Evolutionary conservation across 1,140 invertebrate species (phyloP).

Genomic region (Chrysopa pallens): DNA sequence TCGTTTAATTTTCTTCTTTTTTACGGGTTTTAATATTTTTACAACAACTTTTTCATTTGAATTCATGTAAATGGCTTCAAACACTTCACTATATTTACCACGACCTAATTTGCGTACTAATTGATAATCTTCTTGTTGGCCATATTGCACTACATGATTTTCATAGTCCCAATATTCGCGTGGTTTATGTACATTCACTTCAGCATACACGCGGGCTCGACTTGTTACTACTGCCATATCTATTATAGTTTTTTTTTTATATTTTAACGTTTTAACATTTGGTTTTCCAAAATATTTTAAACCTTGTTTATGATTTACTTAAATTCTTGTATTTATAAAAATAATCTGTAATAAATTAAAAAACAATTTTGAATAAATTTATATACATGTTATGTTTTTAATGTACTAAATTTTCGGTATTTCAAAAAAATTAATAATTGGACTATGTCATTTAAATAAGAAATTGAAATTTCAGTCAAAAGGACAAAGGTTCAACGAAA

Average conservation of each 20-base stretch:
- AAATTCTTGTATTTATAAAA: slow-evolving; percentile 3
- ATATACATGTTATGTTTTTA: too few relatives aligned
- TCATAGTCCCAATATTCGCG: slow-evolving; percentile 99
- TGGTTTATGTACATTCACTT: slow-evolving; percentile 92
- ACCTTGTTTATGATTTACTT: not conserved
- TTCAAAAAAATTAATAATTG: too few relatives aligned
- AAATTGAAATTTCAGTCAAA: too few relatives aligned
- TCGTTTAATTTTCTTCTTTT: slow-evolving; percentile 69
- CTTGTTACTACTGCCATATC: slow-evolving; percentile 55
- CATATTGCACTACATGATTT: slow-evolving; percentile 91
- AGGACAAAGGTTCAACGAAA: too few relatives aligned
- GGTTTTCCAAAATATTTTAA: not conserved
- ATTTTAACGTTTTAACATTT: not conserved
- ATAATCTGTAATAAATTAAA: slow-evolving; percentile 3
- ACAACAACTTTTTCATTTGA: slow-evolving; percentile 15
- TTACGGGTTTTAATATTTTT: slow-evolving; percentile 44
- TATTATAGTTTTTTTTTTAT: not conserved
- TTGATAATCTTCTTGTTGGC: slow-evolving; percentile 97
- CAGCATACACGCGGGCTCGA: slow-evolving; percentile 87
- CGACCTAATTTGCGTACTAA: slow-evolving; percentile 93
- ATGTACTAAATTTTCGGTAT: too few relatives aligned
- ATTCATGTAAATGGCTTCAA: slow-evolving; percentile 54
- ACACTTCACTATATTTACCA: slow-evolving; percentile 99
- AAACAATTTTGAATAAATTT: slow-evolving; percentile 2
- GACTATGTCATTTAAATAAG: too few relatives aligned